phyloP scores from a whole-genome alignment of 1,140 invertebrate species.

The Andrena cerasifolii region DNA sequence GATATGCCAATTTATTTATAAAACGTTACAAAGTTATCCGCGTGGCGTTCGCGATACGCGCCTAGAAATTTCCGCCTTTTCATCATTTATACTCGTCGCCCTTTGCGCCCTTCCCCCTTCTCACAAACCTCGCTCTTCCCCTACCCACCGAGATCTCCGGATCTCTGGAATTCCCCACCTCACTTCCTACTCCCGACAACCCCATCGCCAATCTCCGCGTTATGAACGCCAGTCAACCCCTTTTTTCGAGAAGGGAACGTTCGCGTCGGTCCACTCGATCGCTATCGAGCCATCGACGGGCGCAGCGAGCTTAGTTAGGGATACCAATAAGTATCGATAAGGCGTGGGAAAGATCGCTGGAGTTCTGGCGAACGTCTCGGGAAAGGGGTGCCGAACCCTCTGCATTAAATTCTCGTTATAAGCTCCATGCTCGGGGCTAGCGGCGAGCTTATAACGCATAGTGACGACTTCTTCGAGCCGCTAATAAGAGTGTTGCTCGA shows the following conservation, averaged over 20 bases:
- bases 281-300: not conserved
- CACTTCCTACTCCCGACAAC: not conserved
- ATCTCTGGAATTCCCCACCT: not conserved
- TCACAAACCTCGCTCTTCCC: not conserved
- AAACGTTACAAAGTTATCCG: conserved; percentile 74
- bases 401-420: too few species aligned
- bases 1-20: conserved; percentile 80
- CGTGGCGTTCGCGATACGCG: conserved; percentile 36
- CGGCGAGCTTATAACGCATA: too few species aligned
- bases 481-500: too few species aligned
- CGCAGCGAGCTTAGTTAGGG: not conserved
- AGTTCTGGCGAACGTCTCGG: not conserved
- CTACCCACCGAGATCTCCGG: not conserved
- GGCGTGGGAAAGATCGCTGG: not conserved
- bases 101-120: too few species aligned
- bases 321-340: conserved; percentile 20
- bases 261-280: not conserved
- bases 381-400: too few species aligned
- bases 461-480: too few species aligned
- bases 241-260: not conserved
- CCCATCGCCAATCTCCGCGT: not conserved
- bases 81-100: too few species aligned
- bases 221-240: not conserved
- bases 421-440: too few species aligned
- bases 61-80: too few species aligned